These are phyloP conservation scores for Leucozona laternaria DNA, from an alignment of 2,888 invertebrate genomes.

Conservation along the genomic window DNA sequence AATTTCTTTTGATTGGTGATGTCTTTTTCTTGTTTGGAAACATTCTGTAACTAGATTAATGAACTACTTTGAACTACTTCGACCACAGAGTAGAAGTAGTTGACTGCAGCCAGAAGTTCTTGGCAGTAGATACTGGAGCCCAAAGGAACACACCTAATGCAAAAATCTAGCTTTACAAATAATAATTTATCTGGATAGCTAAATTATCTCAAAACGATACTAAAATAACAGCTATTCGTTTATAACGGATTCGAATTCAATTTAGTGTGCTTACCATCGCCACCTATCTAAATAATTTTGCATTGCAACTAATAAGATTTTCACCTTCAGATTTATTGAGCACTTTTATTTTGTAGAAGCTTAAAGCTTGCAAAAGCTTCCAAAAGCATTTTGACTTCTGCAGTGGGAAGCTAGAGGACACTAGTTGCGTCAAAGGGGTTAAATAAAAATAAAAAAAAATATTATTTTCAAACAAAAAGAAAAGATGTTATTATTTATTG, in stretches of 20 bases:
- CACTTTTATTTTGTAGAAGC: neutral
- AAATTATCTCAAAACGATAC: no score
- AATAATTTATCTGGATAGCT: no score
- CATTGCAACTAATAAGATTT: neutral
- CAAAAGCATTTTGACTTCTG: neutral
- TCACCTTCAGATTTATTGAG: neutral
- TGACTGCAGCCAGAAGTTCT: no score
- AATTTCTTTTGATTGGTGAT: no score
- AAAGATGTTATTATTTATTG: neutral
- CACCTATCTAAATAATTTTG: neutral
- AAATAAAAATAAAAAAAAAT: neutral
- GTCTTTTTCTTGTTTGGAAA: no score
- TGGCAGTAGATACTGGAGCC: no score
- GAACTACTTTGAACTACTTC: no score
- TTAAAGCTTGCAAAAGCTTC: neutral
- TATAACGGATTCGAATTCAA: neutral
- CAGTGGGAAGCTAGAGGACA: neutral
- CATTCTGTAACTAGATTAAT: no score
- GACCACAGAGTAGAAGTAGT: no score
- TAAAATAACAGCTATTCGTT: neutral
- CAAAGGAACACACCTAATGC: no score
- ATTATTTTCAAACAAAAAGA: neutral
- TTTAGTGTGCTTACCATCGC: neutral
- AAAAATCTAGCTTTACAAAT: no score
- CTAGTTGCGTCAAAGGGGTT: neutral